Evolutionary conservation across 2,797 vertebrate genomes (phyloP).

Genomic region (Poeciliopsis turneri): DNA sequence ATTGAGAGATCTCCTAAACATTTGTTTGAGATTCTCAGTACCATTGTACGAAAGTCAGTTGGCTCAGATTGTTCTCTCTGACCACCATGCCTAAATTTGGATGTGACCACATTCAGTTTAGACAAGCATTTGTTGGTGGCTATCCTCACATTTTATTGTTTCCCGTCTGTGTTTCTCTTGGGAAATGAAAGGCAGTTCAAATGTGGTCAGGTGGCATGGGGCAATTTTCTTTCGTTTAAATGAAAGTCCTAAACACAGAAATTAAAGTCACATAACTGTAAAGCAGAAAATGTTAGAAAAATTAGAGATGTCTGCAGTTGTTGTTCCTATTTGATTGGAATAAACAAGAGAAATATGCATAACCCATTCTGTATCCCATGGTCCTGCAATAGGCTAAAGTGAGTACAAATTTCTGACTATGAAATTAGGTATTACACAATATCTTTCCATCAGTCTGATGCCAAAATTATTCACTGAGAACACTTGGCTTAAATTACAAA

Average conservation of each 20-base stretch:
- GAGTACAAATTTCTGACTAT: slow-evolving; percentile 42
- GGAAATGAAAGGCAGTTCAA: slow-evolving; percentile 54
- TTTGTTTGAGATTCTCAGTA: background rate
- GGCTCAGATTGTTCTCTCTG: slow-evolving; percentile 51
- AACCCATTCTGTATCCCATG: slow-evolving; percentile 13
- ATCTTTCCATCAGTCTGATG: slow-evolving; percentile 57
- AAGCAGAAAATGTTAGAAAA: slow-evolving; percentile 38
- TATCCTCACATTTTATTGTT: slow-evolving; percentile 63
- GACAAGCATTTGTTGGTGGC: slow-evolving; percentile 60
- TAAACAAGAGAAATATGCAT: slow-evolving; percentile 50
- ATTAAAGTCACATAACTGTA: slow-evolving; percentile 58
- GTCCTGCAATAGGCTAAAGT: slow-evolving; percentile 27
- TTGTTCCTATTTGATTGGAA: slow-evolving; percentile 30
- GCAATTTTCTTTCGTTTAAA: slow-evolving; percentile 63
- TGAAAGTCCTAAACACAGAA: slow-evolving; percentile 41
- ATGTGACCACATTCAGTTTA: slow-evolving; percentile 53
- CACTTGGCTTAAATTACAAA: slow-evolving; percentile 64
- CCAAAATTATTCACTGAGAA: slow-evolving; percentile 59
- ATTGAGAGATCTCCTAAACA: background rate
- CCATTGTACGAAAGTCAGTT: slow-evolving; percentile 39
- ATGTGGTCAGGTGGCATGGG: slow-evolving; percentile 47
- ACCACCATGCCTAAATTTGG: slow-evolving; percentile 52
- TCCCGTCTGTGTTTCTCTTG: slow-evolving; percentile 49
- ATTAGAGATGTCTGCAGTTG: slow-evolving; percentile 37
- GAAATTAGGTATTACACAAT: slow-evolving; percentile 56